A percentile compares a stretch with the other conserved stretches of the same genome.
phyloP scores from a whole-genome alignment of 2,113 vertebrate species.

The Aptenodytes forsteri region DNA sequence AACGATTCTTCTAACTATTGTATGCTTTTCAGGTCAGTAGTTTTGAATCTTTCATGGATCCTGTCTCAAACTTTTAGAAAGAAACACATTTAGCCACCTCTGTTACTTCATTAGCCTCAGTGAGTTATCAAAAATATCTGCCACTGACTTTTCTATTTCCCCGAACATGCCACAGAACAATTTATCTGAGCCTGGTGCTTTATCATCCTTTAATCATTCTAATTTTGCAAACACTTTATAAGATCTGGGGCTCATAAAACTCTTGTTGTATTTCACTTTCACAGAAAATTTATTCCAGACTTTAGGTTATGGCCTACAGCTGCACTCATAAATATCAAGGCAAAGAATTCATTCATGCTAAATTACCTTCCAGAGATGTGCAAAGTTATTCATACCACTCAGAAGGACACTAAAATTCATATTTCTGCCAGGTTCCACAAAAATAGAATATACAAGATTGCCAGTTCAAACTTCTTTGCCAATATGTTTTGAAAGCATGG shows the following conservation, averaged over 20 bases:
- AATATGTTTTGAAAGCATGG: neutral
- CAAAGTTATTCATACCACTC: slow-evolving; percentile 26
- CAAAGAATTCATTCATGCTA: slow-evolving; percentile 57
- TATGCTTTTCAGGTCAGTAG: neutral
- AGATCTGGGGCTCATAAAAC: slow-evolving; percentile 52
- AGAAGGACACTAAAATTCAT: slow-evolving; percentile 42
- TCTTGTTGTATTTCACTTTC: slow-evolving; percentile 46
- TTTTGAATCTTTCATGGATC: neutral
- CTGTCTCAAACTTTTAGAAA: neutral
- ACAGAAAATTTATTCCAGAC: slow-evolving; percentile 62
- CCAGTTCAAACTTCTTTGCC: neutral
- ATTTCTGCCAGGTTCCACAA: neutral
- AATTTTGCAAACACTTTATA: slow-evolving; percentile 59
- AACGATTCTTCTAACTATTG: neutral
- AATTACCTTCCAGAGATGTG: slow-evolving; percentile 55
- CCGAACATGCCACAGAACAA: neutral
- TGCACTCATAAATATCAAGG: slow-evolving; percentile 59
- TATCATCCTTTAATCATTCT: slow-evolving; percentile 54
- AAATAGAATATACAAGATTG: neutral
- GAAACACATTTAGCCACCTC: neutral
- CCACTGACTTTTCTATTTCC: neutral
- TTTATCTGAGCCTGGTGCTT: slow-evolving; percentile 26
- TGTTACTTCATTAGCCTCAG: neutral
- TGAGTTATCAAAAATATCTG: slow-evolving; percentile 11
- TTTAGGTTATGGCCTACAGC: slow-evolving; percentile 61